Base-by-base conservation (phyloP, 2,797 vertebrate species). In the Pterois miles region DNA sequence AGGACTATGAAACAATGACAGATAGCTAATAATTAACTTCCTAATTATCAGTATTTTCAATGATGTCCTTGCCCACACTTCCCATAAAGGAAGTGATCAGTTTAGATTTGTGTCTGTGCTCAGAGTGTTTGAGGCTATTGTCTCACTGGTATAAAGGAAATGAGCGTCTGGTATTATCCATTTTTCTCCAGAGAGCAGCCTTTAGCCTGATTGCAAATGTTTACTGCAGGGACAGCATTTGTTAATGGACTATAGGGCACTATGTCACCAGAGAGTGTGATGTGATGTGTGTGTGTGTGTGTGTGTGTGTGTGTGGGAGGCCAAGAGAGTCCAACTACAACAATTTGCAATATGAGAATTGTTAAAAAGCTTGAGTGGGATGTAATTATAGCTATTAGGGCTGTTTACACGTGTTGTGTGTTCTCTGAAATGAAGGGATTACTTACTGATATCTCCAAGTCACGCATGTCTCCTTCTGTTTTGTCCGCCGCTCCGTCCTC, bases 211-310 rank as follows among this genome's bases (percentile, higher is more conserved):
- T 83, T 87, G 72, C 65, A 76, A 74, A 87, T 80, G 64, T 85
- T 83, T 87, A 81, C 72, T 73, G 48, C 70, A 38, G 64, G 58
- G 58, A 76, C 65, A 62, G 65, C 54, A 23, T 85, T 81, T 86
- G 80, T 76, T 90, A 88, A 90, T 91, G 86, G 80, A 88, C 76
- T 74, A 43, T 4, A 25, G 82, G 80, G 74, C 73, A 63, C 84
- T 85, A 59, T 77, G 80, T 86, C 82, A 80, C 60, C 58, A 73
- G 78, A 87, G 83, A 87, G 64, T 31, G 2, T 5, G 13, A 25
- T 20, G 73, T n/a, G n/a, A n/a, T n/a, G n/a, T n/a, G n/a, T 63
- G 52, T 76, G 65, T 29, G 34, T 72, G 56, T 43, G 50, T 71
- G 57, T 69, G 56, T 53, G 58, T 27, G 60, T 33, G 34, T 10